These are phyloP conservation scores for Pluvialis apricaria DNA, from an alignment of 2,113 vertebrate species.

Conservation along the genomic window DNA sequence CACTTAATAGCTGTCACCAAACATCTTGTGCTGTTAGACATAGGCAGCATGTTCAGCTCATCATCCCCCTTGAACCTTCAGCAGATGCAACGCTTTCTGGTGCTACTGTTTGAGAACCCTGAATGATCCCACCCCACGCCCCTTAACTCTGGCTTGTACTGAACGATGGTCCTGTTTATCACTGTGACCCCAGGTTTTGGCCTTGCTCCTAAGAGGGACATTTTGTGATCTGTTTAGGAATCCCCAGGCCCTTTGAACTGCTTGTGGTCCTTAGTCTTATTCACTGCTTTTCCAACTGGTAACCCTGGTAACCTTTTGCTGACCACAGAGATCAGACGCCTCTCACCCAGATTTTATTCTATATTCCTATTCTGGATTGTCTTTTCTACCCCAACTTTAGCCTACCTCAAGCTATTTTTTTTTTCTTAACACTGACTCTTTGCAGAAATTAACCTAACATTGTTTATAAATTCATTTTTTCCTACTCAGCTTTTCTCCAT, in stretches of 20 bases:
- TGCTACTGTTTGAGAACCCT: neutral
- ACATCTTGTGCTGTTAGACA: neutral
- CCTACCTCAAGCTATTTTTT: neutral
- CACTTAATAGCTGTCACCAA: neutral
- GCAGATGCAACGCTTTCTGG: neutral
- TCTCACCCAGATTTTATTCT: neutral
- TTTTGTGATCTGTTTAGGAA: neutral
- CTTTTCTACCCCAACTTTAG: neutral
- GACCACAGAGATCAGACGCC: neutral
- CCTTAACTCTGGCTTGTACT: neutral
- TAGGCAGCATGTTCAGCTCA: neutral
- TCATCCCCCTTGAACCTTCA: neutral
- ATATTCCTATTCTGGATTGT: neutral
- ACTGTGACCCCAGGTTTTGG: neutral
- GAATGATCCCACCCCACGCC: neutral
- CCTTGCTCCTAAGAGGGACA: neutral
- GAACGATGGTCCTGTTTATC: neutral
- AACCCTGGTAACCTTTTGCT: neutral
- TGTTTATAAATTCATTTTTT: constrained; percentile 15
- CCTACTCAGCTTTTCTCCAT: constrained; percentile 15
- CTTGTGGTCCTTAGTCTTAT: neutral
- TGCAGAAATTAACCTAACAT: neutral
- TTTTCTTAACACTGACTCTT: neutral
- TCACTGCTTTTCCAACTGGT: neutral
- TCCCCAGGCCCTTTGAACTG: neutral